These are phyloP conservation scores for Climacteris rufus DNA, from an alignment of 2,113 vertebrate species.

Conservation along the genomic window DNA sequence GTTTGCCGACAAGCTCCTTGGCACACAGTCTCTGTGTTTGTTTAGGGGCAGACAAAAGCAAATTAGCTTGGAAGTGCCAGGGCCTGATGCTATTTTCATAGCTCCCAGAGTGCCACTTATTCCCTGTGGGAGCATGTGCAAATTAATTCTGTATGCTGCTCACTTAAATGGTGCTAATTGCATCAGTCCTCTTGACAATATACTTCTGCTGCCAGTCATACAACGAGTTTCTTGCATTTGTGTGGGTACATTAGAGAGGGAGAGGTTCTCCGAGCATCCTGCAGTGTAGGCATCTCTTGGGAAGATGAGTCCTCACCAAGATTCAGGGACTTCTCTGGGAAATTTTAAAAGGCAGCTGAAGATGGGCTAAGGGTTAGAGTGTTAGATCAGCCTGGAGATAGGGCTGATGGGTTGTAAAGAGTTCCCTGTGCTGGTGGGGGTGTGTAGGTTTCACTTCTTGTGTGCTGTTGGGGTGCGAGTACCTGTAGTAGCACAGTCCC, in stretches of 20 bases:
- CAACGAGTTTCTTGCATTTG: neutral
- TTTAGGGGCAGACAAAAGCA: slow-evolving; percentile 25
- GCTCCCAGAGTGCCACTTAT: slow-evolving; percentile 13
- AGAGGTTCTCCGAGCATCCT: neutral
- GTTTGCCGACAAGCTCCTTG: slow-evolving; percentile 28
- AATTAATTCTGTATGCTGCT: slow-evolving; percentile 60
- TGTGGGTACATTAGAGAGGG: neutral
- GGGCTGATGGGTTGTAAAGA: neutral
- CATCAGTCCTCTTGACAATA: slow-evolving; percentile 1
- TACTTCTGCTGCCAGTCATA: neutral
- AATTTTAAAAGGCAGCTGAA: neutral
- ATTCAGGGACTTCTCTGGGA: neutral
- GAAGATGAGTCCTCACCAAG: neutral
- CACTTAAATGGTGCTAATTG: slow-evolving; percentile 53
- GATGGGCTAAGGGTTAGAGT: neutral
- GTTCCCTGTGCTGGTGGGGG: neutral
- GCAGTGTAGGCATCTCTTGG: neutral
- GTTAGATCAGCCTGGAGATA: neutral
- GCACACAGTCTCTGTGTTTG: slow-evolving; percentile 28
- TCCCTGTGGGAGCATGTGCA: slow-evolving; percentile 43
- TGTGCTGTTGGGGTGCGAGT: neutral
- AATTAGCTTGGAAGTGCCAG: slow-evolving; percentile 25
- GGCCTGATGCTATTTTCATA: slow-evolving; percentile 12
- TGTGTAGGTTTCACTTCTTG: neutral
- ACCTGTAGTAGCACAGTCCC: neutral